These are phyloP conservation scores for Bolinopsis microptera DNA, from an alignment of 37 sponge, comb jelly and placozoan species.

Conservation along the genomic window DNA sequence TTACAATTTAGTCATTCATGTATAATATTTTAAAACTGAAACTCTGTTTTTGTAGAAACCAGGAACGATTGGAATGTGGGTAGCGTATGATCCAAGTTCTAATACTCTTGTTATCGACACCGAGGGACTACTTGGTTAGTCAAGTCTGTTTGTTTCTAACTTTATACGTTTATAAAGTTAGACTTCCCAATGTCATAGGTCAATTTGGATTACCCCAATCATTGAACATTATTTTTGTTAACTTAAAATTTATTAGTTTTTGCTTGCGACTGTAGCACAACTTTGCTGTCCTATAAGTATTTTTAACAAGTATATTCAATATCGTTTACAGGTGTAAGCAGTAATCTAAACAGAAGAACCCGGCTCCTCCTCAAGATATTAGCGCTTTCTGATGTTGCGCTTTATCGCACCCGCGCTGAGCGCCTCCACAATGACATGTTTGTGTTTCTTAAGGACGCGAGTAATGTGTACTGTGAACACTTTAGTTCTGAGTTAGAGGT, in stretches of 20 bases:
- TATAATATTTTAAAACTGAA: no score
- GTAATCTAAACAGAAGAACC: conserved; percentile 75
- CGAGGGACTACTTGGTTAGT: conserved; percentile 87
- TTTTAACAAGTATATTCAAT: no score
- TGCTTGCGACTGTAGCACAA: no score
- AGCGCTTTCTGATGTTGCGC: conserved; percentile 91
- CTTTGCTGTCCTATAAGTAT: no score
- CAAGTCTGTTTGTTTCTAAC: no score
- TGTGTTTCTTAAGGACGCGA: conserved; percentile 84
- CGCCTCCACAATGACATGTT: conserved; percentile 94
- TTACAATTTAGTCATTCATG: no score
- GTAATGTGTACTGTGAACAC: conserved; percentile 81
- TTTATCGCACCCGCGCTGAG: conserved; percentile 89
- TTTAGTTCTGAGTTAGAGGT: conserved; percentile 80
- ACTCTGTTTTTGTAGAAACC: conserved; percentile 69
- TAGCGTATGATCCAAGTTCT: conserved; percentile 71
- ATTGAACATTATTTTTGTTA: neutral
- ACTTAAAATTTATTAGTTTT: no score
- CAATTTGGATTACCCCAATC: no score
- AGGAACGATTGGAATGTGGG: conserved; percentile 93
- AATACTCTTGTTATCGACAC: conserved; percentile 84
- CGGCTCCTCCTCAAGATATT: conserved; percentile 85
- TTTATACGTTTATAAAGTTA: neutral
- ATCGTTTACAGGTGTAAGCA: conserved; percentile 53
- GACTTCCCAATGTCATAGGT: no score